These are phyloP conservation scores for Apomyelois bistriatella DNA, from an alignment of 2,888 invertebrate genomes.

Conservation along the genomic window DNA sequence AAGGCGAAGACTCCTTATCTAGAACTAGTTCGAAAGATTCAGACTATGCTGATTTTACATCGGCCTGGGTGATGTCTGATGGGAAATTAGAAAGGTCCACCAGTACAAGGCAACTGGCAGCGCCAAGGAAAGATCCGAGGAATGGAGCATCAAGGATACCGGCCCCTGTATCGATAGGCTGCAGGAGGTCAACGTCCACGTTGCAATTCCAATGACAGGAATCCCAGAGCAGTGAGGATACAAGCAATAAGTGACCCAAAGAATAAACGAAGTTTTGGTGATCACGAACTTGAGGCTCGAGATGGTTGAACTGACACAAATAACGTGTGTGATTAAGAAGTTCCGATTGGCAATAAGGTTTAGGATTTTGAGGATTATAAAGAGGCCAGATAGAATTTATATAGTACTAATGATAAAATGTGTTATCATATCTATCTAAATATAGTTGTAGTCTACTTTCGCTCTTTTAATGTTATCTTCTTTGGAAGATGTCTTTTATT, in stretches of 20 bases:
- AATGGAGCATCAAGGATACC: constrained; percentile 69
- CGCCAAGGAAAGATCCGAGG: constrained; percentile 68
- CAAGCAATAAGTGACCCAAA: constrained; percentile 29
- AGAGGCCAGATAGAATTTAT: constrained; percentile 12
- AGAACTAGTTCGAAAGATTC: constrained; percentile 77
- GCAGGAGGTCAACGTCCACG: constrained; percentile 68
- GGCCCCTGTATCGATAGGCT: constrained; percentile 66
- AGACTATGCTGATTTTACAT: constrained; percentile 84
- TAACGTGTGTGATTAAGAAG: constrained; percentile 25
- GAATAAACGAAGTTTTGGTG: constrained; percentile 26
- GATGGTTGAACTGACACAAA: constrained; percentile 17
- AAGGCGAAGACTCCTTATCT: constrained; percentile 67
- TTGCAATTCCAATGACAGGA: constrained; percentile 68
- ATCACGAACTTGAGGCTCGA: constrained; percentile 12
- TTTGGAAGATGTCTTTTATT: constrained; percentile 4
- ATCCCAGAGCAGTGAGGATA: constrained; percentile 35
- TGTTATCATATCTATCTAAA: constrained; percentile 30
- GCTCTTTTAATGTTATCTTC: constrained; percentile 16
- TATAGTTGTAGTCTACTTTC: constrained; percentile 24
- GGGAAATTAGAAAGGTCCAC: constrained; percentile 82
- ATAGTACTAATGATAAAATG: not conserved
- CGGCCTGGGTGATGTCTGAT: constrained; percentile 86
- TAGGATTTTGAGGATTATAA: constrained; percentile 2
- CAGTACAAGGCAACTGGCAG: constrained; percentile 73
- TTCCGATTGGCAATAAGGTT: constrained; percentile 30